Evolutionary conservation across 2,113 vertebrate genomes (phyloP).

Genomic region (Himantopus leucocephalus): DNA sequence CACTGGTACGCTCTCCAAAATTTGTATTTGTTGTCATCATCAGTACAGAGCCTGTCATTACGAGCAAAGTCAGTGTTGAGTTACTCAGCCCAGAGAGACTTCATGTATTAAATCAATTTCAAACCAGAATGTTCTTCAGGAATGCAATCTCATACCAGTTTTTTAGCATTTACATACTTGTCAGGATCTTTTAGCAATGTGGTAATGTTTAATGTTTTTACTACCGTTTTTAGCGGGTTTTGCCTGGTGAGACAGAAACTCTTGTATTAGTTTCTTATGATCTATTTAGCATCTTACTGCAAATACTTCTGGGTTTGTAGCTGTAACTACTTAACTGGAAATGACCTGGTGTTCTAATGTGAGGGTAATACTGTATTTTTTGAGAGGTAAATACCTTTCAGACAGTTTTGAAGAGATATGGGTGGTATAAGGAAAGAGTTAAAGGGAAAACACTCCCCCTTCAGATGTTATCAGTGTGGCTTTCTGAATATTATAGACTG

Average conservation of each 20-base stretch:
- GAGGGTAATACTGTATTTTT: background rate
- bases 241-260: background rate
- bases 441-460: background rate
- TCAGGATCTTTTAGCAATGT: background rate
- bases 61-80: background rate
- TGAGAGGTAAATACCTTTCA: background rate
- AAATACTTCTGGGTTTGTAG: background rate
- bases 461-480: background rate
- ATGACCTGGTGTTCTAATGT: background rate
- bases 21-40: background rate
- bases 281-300: background rate
- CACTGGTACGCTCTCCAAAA: background rate
- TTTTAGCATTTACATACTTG: background rate
- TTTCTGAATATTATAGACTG: background rate
- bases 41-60: background rate
- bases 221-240: background rate
- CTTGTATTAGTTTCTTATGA: background rate
- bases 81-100: background rate
- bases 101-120: background rate
- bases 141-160: accelerated
- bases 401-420: background rate
- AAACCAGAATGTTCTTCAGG: background rate
- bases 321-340: background rate
- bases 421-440: background rate
- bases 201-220: background rate